Base-by-base conservation (phyloP, 1,140 invertebrate genomes). In the Pseudobourletiella spinata region DNA sequence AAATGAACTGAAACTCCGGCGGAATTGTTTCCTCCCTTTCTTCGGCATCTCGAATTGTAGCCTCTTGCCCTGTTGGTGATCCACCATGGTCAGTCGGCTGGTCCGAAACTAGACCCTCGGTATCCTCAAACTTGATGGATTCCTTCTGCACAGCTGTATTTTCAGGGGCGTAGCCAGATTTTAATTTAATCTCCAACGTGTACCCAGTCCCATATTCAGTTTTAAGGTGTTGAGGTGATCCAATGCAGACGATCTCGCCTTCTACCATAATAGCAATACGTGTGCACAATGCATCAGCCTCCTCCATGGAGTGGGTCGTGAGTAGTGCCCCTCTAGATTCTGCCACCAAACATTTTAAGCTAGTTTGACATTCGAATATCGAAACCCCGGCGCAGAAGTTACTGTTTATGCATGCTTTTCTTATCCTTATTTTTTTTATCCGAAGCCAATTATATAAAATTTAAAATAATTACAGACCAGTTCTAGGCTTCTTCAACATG, bases 231-330 rank as follows among this genome's bases (percentile, higher is more conserved):
- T 89, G 87, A 8, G 86, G 87, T 8, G 86, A 87, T 43, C 87
- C 87, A 61, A 89, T 80, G 74, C 85, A 88, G 18, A 68, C 16
- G 6, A 66, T 46, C 3, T 30, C 8, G 4, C 61, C 64, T 44
- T 60, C 57, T 2, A 89, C 86, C 85, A 89, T 88, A 63, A 90
- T 89, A 22, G 86, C 87, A 25, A 90, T 85, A 72, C 86, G 79
- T 8, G 86, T 86, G 74, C 86, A 89, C 48, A 90, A 76, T 20
- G 87, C 87, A 72, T 92, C 89, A 35, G 88, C 89, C 77, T 93
- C 90, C 74, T 93, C 90, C 89, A 94, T 92, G 61, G 89, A 91
- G 76, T 94, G 89, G 64, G 89, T 92, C 14, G 89, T 92, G 52
- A 93, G 73, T 67, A 94, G 88, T 51, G 89, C 89, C 70, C 88